Evolutionary conservation across 2,797 vertebrate species (phyloP), one percentile per base, ranked within the genome.

Genomic region (Takifugu ocellatus): DNA sequence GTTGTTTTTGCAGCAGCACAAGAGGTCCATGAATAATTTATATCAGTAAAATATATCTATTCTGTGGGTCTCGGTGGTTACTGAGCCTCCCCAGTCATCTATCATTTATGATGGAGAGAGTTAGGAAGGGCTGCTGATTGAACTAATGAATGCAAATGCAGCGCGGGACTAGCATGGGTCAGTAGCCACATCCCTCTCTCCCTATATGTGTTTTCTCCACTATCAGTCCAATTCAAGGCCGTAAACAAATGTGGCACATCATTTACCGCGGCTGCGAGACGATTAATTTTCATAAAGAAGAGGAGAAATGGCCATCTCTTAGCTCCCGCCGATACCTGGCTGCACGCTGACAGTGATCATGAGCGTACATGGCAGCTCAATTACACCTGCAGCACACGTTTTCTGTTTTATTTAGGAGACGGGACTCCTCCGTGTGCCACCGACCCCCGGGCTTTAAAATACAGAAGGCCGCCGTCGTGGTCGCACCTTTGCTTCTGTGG

Each of bases 331-430:
- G 73, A 78, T 79, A 87, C 87, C 83, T 86, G 85, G 72, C 77
- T 74, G 70, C 72, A 74, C 75, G 80, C 74, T 81, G 89, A 88
- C 84, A 86, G 82, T 91, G 91, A 91, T 24, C 75, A 75, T 90
- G 85, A 91, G 80, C 78, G 25, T 79, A 90, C 85, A 87, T 91
- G 91, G 86, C 90, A 92, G 86, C 82, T 86, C 85, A 89, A 88
- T 91, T 90, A 88, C 84, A 26, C 83, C 79, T 76, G 81, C 83
- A 75, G 61, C 66, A 56, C 77, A 75, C 43, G 47, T 84, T 87
- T 81, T 84, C 75, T 68, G 63, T 65, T 84, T 88, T 83, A 79
- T 80, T 80, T 71, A 52, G 68, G 71, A 31, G 61, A 75, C 72
- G 49, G 46, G 75, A 76, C 78, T 83, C 69, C 70, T 79, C 52